A percentile compares a stretch with the other conserved stretches of the same genome.
phyloP scores from a whole-genome alignment of 2,888 invertebrate species.

The Phalera bucephala region DNA sequence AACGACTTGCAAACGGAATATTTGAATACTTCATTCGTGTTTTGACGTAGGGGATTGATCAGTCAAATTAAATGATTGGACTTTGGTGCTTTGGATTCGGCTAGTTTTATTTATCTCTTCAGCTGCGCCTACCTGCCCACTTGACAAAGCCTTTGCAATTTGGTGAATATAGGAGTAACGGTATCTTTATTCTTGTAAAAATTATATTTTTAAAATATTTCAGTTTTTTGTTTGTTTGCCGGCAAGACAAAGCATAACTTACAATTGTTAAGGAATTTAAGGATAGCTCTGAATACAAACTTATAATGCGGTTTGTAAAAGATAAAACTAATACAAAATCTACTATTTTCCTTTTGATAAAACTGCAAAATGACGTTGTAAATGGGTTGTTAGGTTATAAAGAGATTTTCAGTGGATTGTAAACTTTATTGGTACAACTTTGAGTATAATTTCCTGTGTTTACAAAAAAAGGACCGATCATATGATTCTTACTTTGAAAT shows the following conservation, averaged over 20 bases:
- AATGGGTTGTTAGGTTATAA: conserved; percentile 20
- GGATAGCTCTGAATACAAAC: conserved; percentile 21
- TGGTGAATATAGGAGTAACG: no score
- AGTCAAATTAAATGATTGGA: no score
- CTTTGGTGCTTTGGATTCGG: no score
- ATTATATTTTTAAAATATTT: no score
- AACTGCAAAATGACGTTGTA: conserved; percentile 24
- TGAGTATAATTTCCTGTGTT: conserved; percentile 21
- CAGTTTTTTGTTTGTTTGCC: conserved; percentile 7
- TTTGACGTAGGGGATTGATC: no score
- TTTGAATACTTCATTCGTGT: no score
- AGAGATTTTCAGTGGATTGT: conserved; percentile 11
- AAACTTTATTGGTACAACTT: rapidly evolving
- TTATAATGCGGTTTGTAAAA: conserved; percentile 11
- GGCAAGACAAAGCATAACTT: conserved; percentile 19
- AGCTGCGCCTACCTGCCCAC: no score
- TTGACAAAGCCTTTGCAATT: no score
- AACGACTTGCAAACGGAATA: no score
- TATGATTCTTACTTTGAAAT: conserved; percentile 68
- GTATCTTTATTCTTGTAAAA: no score
- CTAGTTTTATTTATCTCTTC: no score
- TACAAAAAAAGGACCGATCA: conserved; percentile 35
- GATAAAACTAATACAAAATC: conserved; percentile 10
- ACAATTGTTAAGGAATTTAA: conserved; percentile 33
- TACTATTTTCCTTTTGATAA: conserved; percentile 8